Base-by-base conservation (phyloP, 2,888 invertebrate genomes). In the Abscondita cerata region DNA sequence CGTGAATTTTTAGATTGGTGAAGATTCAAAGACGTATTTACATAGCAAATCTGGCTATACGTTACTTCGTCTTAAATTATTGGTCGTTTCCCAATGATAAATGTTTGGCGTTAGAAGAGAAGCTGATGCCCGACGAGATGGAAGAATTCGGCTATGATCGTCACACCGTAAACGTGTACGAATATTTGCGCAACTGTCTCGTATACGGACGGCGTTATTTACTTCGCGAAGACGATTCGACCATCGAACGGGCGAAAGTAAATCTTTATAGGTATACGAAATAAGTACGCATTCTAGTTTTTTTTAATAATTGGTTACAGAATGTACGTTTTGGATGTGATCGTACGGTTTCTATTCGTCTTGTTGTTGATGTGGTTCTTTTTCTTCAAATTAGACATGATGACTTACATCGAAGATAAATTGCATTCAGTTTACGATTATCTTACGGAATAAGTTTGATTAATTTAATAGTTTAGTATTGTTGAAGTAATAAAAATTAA, bases 11-110 rank as follows among this genome's bases (percentile, higher is more conserved):
- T 75, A 96, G 95, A 81, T 82, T 96, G 62, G 79, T 93, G 8
- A 89, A 86, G 78, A 75, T 95, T 19, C 95, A 96, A 75, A 84
- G 90, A n/a, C 88, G 88, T 68, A 89, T 96, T 50, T 94, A 89
- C 78, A 85, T 85, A 16, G 90, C 94, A 0, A 89, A 90, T 72
- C 81, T 83, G 54, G 90, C 90, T 0, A 76, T 96, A 1, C 82
- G 85, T 11, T 90, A 90, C 76, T 96, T 94, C 75, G 83, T 90
- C 0, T 84, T 83, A 0, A 87, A 90, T 70, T 85, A 91, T 67
- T 97, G 96, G 96, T 81, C 81, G 0, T 94, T 95, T 72, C 77
- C 81, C 47, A 92, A 91, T 68, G 75, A 82, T 0, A 90, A 90
- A 68, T 81, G 87, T 53, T 67, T 84, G 2, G 74, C 73, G 0